These are phyloP conservation scores for Mesocricetus auratus DNA, from an alignment of 2,113 vertebrate species.

Conservation along the genomic window DNA sequence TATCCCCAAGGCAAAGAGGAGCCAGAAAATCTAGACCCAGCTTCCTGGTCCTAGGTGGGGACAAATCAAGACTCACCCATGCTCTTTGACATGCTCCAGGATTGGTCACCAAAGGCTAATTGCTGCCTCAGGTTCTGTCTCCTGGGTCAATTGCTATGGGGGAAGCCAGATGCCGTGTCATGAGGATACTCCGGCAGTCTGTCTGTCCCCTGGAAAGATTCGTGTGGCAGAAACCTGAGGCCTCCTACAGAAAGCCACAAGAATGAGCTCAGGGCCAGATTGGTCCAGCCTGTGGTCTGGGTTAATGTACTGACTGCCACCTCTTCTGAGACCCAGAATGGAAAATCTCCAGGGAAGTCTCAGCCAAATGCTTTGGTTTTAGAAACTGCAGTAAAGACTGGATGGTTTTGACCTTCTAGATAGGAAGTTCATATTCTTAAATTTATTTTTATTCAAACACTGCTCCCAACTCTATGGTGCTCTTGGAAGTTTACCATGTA, in stretches of 20 bases:
- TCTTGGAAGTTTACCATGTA: not conserved
- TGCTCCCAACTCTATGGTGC: too few relatives aligned
- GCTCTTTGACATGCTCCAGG: not conserved
- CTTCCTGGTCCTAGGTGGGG: not conserved
- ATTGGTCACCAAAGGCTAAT: not conserved
- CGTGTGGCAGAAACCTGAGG: accelerated
- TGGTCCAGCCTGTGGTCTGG: not conserved
- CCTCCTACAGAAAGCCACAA: not conserved
- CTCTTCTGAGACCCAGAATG: not conserved
- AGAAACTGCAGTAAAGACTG: not conserved
- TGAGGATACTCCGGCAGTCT: not conserved
- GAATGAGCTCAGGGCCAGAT: not conserved
- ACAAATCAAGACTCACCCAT: not conserved
- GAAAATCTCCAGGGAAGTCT: not conserved
- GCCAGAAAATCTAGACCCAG: not conserved
- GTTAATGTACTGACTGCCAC: not conserved
- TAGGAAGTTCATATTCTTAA: not conserved
- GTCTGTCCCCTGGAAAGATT: not conserved
- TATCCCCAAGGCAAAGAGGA: not conserved
- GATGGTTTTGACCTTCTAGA: too few relatives aligned
- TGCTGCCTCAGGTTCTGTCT: not conserved
- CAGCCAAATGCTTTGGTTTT: not conserved
- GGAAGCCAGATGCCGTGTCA: not conserved
- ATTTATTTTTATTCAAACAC: not conserved
- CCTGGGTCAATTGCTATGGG: not conserved